Evolutionary conservation across 1,140 invertebrate species (phyloP), one percentile per base, ranked within the genome.

Genomic region (Pararge aegeria): DNA sequence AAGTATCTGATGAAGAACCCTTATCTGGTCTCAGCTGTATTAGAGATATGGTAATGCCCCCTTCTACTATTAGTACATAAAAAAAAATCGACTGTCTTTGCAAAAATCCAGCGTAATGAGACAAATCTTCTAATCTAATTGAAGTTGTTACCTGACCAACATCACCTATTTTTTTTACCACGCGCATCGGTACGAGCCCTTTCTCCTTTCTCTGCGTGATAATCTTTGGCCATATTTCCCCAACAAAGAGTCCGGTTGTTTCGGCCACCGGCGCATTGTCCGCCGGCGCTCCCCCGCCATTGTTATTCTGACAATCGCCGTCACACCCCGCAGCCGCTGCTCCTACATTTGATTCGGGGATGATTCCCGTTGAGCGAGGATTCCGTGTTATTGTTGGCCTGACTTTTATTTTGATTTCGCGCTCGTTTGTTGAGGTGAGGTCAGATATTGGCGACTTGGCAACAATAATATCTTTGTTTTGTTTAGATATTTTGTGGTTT

Each of bases 281-380:
- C 70, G 69, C 3, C n/a, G n/a, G n/a, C 56, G 61, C 67, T 71
- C 73, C 49, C 65, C 56, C 44, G 44, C 79, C 50, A 79, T 86
- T 86, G 83, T 86, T 83, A 77, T 83, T 70, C 80, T 71, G 80
- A 82, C 82, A 80, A 73, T 69, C 76, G 68, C 67, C 71, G 68
- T 68, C 71, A 73, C 68, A 60, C 74, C 27, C 38, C 57, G 53
- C 48, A 54, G 42, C 50, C n/a, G 50, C 42, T 40, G 38, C 60
- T 51, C 48, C 55, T 56, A 56, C 52, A 59, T 64, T 60, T 68
- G 58, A 62, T 59, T 66, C 54, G 53, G 61, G 42, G 51, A 60
- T 70, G 54, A 46, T 55, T 58, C 30, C 55, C 55, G 59, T 67
- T 63, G 60, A 63, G 55, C 65, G 19, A 38, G 56, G 57, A 55